Base-by-base conservation (phyloP, 2,888 invertebrate species). In the Drosophila parthenogenetica region DNA sequence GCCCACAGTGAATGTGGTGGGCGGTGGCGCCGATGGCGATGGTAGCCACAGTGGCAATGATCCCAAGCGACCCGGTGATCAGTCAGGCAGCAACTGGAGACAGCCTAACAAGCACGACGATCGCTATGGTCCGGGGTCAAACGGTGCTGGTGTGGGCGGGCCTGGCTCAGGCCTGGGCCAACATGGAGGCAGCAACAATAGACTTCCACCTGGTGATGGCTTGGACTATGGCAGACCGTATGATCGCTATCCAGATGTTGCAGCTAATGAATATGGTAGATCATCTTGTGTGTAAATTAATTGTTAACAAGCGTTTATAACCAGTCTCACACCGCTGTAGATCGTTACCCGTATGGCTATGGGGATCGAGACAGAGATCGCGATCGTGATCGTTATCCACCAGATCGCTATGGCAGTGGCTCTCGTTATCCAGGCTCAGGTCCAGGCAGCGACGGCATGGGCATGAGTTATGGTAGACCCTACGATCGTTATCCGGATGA, bases 21-120 rank as follows among this genome's bases (percentile, higher is more conserved):
- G 92, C 72, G 89, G 90, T 53, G 91, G 87, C 69, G 68, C 82
- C 69, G 90, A 90, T 35, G 73, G 81, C 69, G 87, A 89, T 61
- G 73, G 73, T 32, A 82, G 84, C 42, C 75, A 82, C 51, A 69
- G 69, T 16, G 90, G 87, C 71, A 87, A 53, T 71, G 90, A 91
- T 79, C 78, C 77, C 76, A 89, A 89, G 72, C 89, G 91, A 51
- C 90, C 90, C 22, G 85, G 89, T 29, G 87, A 94, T 66, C 90
- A 88, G 39, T 71, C 77, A 5, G 86, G 89, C 68, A 81, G 76
- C 66, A 90, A 84, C 72, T 91, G 91, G 92, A 89, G 91, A 69
- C 91, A 90, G 79, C 91, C 91, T 77, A 89, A 92, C 43, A 94
- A 94, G 82, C 94, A 94, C 88, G 91, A 93, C 59, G 93, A 93